phyloP scores from a whole-genome alignment of 2,888 invertebrate genomes.

The Protonemura montana region DNA sequence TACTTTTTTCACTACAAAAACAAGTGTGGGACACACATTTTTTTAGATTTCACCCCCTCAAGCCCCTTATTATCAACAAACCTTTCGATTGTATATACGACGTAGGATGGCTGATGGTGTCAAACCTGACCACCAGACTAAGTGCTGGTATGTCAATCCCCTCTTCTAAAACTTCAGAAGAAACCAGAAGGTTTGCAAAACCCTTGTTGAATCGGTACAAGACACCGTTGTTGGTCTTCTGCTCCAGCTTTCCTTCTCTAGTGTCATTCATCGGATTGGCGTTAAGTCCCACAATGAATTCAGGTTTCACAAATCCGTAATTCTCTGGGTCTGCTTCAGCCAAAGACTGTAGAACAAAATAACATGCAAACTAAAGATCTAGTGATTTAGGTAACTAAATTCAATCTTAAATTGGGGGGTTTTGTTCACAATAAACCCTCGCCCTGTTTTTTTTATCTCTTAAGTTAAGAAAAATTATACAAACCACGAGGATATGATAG shows the following conservation, averaged over 20 bases:
- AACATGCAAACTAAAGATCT: not conserved
- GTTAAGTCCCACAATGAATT: constrained; percentile 77
- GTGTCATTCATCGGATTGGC: constrained; percentile 66
- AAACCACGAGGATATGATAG: constrained; percentile 69
- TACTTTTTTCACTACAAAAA: too few species aligned
- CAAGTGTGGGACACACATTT: too few species aligned
- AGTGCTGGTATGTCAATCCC: constrained; percentile 88
- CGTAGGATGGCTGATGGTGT: constrained; percentile 73
- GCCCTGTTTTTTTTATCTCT: too few species aligned
- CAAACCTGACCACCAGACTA: constrained; percentile 79
- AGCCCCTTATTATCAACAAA: constrained; percentile 21
- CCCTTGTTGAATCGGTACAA: constrained; percentile 62
- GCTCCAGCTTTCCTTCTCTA: constrained; percentile 63
- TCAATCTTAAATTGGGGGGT: too few species aligned
- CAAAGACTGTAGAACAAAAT: constrained; percentile 59
- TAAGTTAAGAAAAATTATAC: not conserved
- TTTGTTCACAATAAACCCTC: too few species aligned
- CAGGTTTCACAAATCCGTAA: constrained; percentile 69
- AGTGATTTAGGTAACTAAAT: too few species aligned
- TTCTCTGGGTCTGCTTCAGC: constrained; percentile 56
- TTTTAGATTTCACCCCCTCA: too few species aligned
- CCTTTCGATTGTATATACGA: constrained; percentile 92
- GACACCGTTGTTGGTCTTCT: constrained; percentile 65
- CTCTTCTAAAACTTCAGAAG: constrained; percentile 88
- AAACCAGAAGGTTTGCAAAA: constrained; percentile 70